These are phyloP conservation scores for Semnornis frantzii DNA, from an alignment of 2,113 vertebrate species.

Conservation along the genomic window DNA sequence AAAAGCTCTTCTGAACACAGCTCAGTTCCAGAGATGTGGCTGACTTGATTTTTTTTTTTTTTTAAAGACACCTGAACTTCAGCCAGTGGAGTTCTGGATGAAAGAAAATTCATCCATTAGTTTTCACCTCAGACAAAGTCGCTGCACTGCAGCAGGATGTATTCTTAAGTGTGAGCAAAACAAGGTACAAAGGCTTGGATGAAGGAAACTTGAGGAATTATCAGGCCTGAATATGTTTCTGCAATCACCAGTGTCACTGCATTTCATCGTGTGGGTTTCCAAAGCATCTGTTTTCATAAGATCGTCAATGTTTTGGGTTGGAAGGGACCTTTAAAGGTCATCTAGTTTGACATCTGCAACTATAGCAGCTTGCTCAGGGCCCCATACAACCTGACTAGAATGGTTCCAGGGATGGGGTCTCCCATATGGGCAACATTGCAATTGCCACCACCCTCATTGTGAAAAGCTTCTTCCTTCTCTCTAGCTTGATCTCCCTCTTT, in stretches of 20 bases:
- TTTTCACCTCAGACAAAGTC: background rate
- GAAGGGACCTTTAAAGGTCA: too few relatives aligned
- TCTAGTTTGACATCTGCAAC: too few relatives aligned
- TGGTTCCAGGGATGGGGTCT: too few relatives aligned
- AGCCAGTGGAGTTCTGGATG: background rate
- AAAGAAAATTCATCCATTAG: background rate
- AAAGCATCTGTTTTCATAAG: too few relatives aligned
- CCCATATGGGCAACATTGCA: too few relatives aligned
- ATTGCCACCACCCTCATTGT: too few relatives aligned
- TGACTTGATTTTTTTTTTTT: background rate
- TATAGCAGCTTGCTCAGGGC: too few relatives aligned
- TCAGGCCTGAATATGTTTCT: background rate
- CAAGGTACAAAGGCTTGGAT: background rate
- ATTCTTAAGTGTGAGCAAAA: background rate
- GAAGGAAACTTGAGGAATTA: background rate
- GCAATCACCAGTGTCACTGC: background rate
- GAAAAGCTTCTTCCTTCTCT: too few relatives aligned
- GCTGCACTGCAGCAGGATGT: background rate
- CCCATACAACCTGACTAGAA: too few relatives aligned
- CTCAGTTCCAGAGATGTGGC: background rate
- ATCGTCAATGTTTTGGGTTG: too few relatives aligned
- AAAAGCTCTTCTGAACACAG: background rate
- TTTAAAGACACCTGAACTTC: background rate
- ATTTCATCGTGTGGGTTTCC: fast-evolving
- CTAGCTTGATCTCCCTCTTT: too few relatives aligned